Evolutionary conservation across 2,888 invertebrate species (phyloP).

Genomic region (Polydrusus cervinus): DNA sequence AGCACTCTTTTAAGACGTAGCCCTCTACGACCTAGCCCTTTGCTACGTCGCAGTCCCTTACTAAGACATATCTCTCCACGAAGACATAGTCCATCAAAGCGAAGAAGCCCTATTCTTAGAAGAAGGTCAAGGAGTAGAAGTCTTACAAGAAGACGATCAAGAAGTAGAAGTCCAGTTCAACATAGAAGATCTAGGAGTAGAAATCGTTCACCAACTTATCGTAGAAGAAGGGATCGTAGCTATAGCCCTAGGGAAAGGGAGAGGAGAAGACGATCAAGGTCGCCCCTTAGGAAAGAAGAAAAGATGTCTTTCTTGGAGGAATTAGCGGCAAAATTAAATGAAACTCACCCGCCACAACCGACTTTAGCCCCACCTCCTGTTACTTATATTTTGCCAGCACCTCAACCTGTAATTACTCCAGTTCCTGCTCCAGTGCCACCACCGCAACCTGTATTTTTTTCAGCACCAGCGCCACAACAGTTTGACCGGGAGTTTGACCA

Average conservation of each 20-base stretch:
- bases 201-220: conserved; percentile 33
- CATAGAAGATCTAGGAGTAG: conserved; percentile 30
- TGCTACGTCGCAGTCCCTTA: conserved; percentile 3
- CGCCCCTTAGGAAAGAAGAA: conserved; percentile 55
- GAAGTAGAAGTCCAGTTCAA: conserved; percentile 34
- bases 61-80: not conserved
- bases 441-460: conserved; percentile 23
- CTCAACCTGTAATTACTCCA: conserved; percentile 49
- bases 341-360: conserved; percentile 49
- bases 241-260: conserved; percentile 46
- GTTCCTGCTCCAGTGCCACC: conserved; percentile 55
- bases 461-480: conserved; percentile 17
- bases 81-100: not conserved
- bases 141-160: conserved; percentile 38
- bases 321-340: conserved; percentile 66
- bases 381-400: conserved; percentile 41
- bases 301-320: conserved; percentile 68
- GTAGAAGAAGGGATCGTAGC: conserved; percentile 47
- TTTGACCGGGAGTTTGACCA: conserved; percentile 57
- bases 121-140: conserved; percentile 44
- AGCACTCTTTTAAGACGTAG: not conserved
- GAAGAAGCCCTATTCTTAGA: conserved; percentile 25
- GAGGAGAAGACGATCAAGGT: conserved; percentile 47
- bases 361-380: conserved; percentile 38
- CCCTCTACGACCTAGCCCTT: conserved; percentile 2